A percentile compares a stretch with the other conserved stretches of the same genome.
phyloP scores from a whole-genome alignment of 2,888 invertebrate genomes.

The Metopia argyrocephala region DNA sequence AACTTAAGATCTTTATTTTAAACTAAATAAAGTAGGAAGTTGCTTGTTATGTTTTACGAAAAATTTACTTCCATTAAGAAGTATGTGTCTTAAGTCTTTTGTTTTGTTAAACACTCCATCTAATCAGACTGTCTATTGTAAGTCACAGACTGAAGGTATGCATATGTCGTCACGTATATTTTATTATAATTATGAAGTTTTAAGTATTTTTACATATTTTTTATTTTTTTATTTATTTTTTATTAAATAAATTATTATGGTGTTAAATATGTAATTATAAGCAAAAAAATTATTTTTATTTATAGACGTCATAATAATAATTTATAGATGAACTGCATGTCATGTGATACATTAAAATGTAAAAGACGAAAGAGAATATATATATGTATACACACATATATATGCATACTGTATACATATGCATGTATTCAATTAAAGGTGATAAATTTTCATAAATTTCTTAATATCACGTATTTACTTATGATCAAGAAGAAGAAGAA shows the following conservation, averaged over 20 bases:
- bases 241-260: slow-evolving; percentile 51
- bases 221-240: neutral
- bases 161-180: slow-evolving; percentile 10
- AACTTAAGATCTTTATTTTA: slow-evolving; percentile 32
- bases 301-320: slow-evolving; percentile 50
- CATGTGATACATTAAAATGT: slow-evolving; percentile 20
- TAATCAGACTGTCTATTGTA: neutral
- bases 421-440: slow-evolving; percentile 11
- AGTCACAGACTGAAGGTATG: neutral
- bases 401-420: neutral
- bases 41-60: neutral
- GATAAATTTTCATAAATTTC: slow-evolving; percentile 58
- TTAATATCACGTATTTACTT: slow-evolving; percentile 41
- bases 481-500: neutral
- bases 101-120: neutral
- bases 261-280: slow-evolving; percentile 57
- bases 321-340: slow-evolving; percentile 40
- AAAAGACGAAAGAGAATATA: neutral
- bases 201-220: neutral
- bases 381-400: neutral
- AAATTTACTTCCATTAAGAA: slow-evolving; percentile 2
- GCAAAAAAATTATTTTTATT: slow-evolving; percentile 31
- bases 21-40: slow-evolving; percentile 6
- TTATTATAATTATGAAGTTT: slow-evolving; percentile 18
- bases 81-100: slow-evolving; percentile 49